Evolutionary conservation across 1,140 invertebrate genomes (phyloP), one percentile per base, ranked within the genome.

Genomic region (Pectinophora gossypiella): DNA sequence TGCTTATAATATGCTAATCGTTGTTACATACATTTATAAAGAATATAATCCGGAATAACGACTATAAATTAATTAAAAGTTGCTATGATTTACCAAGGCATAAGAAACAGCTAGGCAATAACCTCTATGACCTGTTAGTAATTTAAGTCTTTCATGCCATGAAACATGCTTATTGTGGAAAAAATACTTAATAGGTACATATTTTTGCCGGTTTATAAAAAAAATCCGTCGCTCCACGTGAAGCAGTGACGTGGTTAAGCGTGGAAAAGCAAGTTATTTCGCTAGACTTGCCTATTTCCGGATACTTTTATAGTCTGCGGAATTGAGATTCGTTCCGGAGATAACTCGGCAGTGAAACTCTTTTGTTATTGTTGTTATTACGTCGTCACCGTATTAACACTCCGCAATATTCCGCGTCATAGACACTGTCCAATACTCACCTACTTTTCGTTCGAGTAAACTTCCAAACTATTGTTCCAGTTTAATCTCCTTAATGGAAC

Each of bases 401-500:
- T 23, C 10, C 4, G 22, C 4, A 23, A 4, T 23, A 5, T 23
- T 4, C 22, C 10, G 22, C 27, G 9, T 32, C 27, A n/a, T 32
- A 32, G 27, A 32, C 27, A 7, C 9, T 32, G 2, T 7, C 9
- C n/a, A 32, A 3, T 32, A 32, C 7, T 51, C 19, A 40, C n/a
- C 10, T 15, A 40, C n/a, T 40, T 32, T 32, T 32, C 36, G 6
- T 15, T 6, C 7, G 36, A 15, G 16, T 40, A 40, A 40, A 40
- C 36, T 40, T 40, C 3, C 5, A 27, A 27, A 3, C 36, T 40
- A 16, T n/a, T n/a, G 27, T 32, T 12, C 27, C 36, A 15, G 36
- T 40, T 40, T 61, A 69, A 69, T 69, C 61, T 57, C 22, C 51
- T 54, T 68, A 72, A 72, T 65, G 58, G 61, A 53, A 56, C 23